Percentiles rank a stretch among this genome's conserved stretches.
Conservation (phyloP, 2,797 vertebrate species). For the Capromys pilorides region DNA sequence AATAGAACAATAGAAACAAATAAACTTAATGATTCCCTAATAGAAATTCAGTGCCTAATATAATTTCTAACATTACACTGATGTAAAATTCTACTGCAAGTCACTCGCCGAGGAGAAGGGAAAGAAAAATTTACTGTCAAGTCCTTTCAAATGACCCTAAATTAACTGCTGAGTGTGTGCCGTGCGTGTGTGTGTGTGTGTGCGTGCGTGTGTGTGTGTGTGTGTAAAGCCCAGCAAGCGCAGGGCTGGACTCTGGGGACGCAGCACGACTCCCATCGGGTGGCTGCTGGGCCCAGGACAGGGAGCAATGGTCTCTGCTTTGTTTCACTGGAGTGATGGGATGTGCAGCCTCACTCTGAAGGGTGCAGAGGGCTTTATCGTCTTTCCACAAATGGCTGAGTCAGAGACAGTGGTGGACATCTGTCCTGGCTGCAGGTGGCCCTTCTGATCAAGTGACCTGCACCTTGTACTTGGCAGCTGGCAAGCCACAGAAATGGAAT, state of each 20-base stretch:
- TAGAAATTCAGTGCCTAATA: neutral
- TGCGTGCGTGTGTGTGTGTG: neutral
- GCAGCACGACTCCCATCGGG: neutral
- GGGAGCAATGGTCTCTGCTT: neutral
- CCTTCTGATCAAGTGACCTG: neutral
- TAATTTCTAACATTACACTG: neutral
- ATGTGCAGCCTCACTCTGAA: neutral
- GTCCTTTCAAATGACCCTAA: neutral
- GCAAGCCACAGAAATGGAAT: no score
- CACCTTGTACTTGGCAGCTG: neutral
- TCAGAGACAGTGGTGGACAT: neutral
- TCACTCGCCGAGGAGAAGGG: neutral
- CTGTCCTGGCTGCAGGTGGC: neutral
- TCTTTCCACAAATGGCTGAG: slow-evolving; percentile 10
- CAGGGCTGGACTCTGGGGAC: neutral
- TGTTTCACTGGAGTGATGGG: neutral
- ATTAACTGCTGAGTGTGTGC: neutral
- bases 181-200: no score
- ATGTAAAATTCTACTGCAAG: neutral
- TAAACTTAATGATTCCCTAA: neutral
- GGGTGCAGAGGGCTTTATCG: neutral
- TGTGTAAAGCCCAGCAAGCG: neutral
- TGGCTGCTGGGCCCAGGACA: neutral
- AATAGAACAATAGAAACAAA: neutral
- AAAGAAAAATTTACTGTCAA: neutral